Conservation (phyloP, 1,140 invertebrate species). For the Himalopsyche phryganea region DNA sequence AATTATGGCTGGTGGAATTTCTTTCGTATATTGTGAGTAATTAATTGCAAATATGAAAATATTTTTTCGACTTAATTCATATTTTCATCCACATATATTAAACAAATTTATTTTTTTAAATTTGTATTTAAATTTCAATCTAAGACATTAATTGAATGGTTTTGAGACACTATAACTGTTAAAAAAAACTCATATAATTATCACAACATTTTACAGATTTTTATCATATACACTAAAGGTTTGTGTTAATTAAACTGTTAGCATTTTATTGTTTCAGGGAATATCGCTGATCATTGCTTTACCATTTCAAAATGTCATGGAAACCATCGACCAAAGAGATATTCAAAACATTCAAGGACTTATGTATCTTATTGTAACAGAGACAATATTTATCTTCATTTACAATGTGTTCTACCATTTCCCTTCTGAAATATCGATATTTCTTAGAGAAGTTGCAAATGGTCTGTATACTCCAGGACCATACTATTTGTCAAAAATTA, state of each 20-base stretch:
- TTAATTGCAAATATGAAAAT: no score
- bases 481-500: slow-evolving; percentile 70
- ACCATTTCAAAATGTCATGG: slow-evolving; percentile 57
- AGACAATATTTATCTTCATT: slow-evolving; percentile 68
- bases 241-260: neutral
- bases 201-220: no score
- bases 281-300: slow-evolving; percentile 60
- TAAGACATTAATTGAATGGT: no score
- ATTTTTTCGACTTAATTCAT: no score
- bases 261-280: slow-evolving; percentile 45
- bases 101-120: no score
- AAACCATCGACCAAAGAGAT: slow-evolving; percentile 55
- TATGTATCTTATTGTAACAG: slow-evolving; percentile 64
- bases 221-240: no score
- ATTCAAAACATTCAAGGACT: slow-evolving; percentile 70
- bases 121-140: no score
- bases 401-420: slow-evolving; percentile 69
- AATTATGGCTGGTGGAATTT: slow-evolving; percentile 55
- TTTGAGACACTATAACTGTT: no score
- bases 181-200: no score
- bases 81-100: no score
- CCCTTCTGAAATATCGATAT: slow-evolving; percentile 62
- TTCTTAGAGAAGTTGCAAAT: slow-evolving; percentile 65
- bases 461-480: slow-evolving; percentile 61
- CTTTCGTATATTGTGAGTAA: slow-evolving; percentile 58